These are phyloP conservation scores for Achatina immaculata DNA, from an alignment of 1,140 invertebrate genomes.

Conservation along the genomic window DNA sequence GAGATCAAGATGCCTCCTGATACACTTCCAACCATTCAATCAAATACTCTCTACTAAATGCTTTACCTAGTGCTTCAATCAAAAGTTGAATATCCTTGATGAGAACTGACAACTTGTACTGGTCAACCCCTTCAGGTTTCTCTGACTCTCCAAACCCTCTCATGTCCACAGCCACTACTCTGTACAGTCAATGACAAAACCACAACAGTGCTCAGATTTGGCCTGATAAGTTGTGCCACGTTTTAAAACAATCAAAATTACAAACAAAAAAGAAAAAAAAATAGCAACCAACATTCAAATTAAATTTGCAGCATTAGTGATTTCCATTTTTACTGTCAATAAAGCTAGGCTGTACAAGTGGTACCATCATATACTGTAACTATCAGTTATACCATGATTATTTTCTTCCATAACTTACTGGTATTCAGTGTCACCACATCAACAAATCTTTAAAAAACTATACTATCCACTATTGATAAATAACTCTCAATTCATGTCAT, in stretches of 20 bases:
- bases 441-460: too few relatives aligned
- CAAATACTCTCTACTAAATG: too few relatives aligned
- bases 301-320: neutral
- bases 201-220: neutral
- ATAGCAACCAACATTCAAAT: neutral
- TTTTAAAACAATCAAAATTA: neutral
- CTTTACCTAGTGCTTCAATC: constrained; percentile 76
- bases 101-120: constrained; percentile 78
- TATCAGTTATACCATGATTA: too few relatives aligned
- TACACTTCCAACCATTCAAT: too few relatives aligned
- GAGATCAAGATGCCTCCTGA: too few relatives aligned
- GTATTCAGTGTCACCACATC: too few relatives aligned
- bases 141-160: constrained; percentile 87
- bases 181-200: constrained; percentile 54
- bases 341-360: neutral
- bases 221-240: neutral
- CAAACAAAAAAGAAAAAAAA: neutral
- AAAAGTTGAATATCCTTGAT: constrained; percentile 81
- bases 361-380: neutral
- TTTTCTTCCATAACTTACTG: too few relatives aligned
- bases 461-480: too few relatives aligned
- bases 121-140: constrained; percentile 78
- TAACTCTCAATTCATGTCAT: neutral
- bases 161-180: constrained; percentile 83
- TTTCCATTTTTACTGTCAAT: neutral